Evolutionary conservation across 2,888 invertebrate genomes (phyloP).

Genomic region (Odontocerum albicorne): DNA sequence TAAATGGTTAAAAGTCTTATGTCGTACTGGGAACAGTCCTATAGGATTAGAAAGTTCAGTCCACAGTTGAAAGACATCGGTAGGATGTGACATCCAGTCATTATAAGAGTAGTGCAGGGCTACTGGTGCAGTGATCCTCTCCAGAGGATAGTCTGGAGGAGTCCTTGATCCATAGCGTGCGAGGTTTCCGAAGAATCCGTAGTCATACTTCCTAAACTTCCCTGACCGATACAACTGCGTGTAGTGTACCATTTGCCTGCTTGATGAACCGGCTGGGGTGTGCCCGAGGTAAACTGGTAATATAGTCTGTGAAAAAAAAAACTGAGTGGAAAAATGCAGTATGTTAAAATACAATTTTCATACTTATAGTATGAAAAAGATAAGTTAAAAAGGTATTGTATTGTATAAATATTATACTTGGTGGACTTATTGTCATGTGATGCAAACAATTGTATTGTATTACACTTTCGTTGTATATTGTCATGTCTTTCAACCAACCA

Average conservation of each 20-base stretch:
- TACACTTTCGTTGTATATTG: no score
- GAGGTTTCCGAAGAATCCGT: conserved; percentile 50
- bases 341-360: no score
- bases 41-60: conserved; percentile 48
- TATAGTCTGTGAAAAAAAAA: conserved; percentile 53
- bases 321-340: no score
- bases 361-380: no score
- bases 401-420: no score
- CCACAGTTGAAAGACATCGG: conserved; percentile 51
- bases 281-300: conserved; percentile 54
- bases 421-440: no score
- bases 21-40: conserved; percentile 53
- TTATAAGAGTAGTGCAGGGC: conserved; percentile 56
- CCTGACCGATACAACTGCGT: conserved; percentile 52
- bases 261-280: conserved; percentile 56
- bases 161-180: conserved; percentile 50
- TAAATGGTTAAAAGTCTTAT: conserved; percentile 56
- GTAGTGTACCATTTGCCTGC: conserved; percentile 55
- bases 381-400: no score
- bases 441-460: no score
- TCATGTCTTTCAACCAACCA: no score
- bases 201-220: conserved; percentile 56
- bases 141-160: conserved; percentile 56
- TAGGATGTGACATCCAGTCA: conserved; percentile 54
- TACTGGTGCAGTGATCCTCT: conserved; percentile 50